Percentiles rank a stretch among this genome's conserved stretches.
phyloP scores from a whole-genome alignment of 2,113 vertebrate genomes.

The Ibidorhyncha struthersii region DNA sequence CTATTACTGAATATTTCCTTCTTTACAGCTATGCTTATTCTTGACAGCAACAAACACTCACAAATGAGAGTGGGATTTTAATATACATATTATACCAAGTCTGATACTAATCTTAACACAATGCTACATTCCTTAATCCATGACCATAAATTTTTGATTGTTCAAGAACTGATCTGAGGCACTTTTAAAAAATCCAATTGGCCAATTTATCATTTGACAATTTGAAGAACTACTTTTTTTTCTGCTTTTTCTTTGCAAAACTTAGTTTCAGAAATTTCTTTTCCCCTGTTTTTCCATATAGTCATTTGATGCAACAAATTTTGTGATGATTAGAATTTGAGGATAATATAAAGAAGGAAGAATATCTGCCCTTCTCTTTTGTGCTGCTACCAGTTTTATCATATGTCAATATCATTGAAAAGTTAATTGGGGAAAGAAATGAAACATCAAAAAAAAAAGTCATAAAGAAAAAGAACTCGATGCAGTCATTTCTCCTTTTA shows the following conservation, averaged over 20 bases:
- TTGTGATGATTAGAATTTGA: neutral
- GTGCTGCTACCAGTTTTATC: neutral
- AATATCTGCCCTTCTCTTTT: neutral
- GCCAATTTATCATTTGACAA: neutral
- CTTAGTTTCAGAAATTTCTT: neutral
- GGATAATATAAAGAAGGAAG: neutral
- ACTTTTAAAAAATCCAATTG: neutral
- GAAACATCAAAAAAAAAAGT: neutral
- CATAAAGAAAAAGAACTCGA: neutral
- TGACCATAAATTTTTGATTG: neutral
- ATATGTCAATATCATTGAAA: neutral
- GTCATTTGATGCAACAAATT: neutral
- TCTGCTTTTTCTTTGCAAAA: neutral
- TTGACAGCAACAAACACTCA: neutral
- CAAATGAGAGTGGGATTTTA: neutral
- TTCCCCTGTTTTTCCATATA: neutral
- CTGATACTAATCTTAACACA: neutral
- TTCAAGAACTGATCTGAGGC: neutral
- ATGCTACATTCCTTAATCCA: neutral
- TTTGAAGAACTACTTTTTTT: neutral
- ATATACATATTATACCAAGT: neutral
- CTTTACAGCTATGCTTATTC: neutral
- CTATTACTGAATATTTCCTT: neutral
- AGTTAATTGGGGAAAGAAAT: neutral
- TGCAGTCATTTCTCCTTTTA: neutral